A percentile compares a stretch with the other conserved stretches of the same genome.
These are phyloP conservation scores for Rhincodon typus DNA, from an alignment of 2,797 vertebrate genomes.

Conservation along the genomic window DNA sequence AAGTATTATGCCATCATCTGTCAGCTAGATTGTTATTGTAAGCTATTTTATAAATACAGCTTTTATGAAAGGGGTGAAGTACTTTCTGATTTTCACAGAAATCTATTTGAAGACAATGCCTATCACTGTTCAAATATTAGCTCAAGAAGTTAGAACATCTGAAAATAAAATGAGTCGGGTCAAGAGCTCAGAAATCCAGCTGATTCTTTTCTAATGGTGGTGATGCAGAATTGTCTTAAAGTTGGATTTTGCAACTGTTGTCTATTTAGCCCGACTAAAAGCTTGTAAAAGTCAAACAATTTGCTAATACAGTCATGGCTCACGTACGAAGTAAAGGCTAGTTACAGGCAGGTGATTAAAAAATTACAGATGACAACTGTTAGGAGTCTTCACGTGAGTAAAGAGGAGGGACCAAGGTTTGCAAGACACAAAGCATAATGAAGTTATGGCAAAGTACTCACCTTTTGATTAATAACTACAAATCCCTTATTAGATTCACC, in stretches of 20 bases:
- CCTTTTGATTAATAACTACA: constrained; percentile 96
- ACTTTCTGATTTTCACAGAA: background rate
- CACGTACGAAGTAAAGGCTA: background rate
- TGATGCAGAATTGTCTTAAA: background rate
- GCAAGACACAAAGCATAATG: background rate
- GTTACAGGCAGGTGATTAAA: background rate
- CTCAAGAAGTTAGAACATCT: background rate
- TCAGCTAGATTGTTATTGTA: background rate
- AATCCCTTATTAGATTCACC: constrained; percentile 80
- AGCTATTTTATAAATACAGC: background rate
- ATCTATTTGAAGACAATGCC: background rate
- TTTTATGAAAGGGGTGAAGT: background rate
- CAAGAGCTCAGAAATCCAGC: background rate
- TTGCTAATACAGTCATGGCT: background rate
- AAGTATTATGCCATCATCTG: background rate
- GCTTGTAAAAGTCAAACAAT: background rate
- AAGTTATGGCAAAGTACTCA: constrained; percentile 47
- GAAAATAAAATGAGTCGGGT: background rate
- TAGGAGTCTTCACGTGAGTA: background rate
- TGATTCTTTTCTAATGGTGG: background rate
- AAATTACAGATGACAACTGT: background rate
- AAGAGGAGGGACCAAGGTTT: background rate
- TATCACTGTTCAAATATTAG: background rate
- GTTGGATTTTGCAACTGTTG: background rate
- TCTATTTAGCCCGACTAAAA: background rate